Evolutionary conservation across 2,888 invertebrate species (phyloP).

Genomic region (Orthosia cruda): DNA sequence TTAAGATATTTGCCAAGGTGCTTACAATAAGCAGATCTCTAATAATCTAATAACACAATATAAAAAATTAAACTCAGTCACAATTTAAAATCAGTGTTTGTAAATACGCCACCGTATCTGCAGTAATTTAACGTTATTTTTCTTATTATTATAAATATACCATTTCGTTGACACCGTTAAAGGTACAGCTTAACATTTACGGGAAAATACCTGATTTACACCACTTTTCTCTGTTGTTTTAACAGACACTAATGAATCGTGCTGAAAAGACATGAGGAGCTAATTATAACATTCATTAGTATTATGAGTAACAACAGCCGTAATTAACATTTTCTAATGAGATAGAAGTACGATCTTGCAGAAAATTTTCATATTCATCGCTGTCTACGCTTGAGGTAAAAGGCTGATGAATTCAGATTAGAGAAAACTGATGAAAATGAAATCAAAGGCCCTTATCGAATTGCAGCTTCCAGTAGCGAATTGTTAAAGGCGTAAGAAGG

Average conservation of each 20-base stretch:
- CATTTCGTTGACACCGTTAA: not conserved
- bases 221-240: not conserved
- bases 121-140: too few relatives aligned
- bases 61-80: too few relatives aligned
- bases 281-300: slow-evolving; percentile 45
- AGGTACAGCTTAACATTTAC: not conserved
- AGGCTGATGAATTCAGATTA: too few relatives aligned
- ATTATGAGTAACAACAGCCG: slow-evolving; percentile 9
- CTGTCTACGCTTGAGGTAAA: not conserved
- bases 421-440: too few relatives aligned
- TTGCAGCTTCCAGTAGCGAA: too few relatives aligned
- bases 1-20: too few relatives aligned
- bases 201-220: slow-evolving; percentile 7
- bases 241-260: slow-evolving; percentile 43
- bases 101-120: not conserved
- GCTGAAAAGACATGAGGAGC: slow-evolving; percentile 47
- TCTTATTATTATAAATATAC: not conserved
- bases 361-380: not conserved
- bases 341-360: not conserved
- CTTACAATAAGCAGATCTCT: too few relatives aligned
- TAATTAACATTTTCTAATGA: slow-evolving; percentile 11
- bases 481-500: not conserved
- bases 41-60: too few relatives aligned
- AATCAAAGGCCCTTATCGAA: too few relatives aligned
- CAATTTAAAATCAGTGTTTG: not conserved